Conservation (phyloP, 1,140 invertebrate species). For the Neuroterus valhalla region DNA sequence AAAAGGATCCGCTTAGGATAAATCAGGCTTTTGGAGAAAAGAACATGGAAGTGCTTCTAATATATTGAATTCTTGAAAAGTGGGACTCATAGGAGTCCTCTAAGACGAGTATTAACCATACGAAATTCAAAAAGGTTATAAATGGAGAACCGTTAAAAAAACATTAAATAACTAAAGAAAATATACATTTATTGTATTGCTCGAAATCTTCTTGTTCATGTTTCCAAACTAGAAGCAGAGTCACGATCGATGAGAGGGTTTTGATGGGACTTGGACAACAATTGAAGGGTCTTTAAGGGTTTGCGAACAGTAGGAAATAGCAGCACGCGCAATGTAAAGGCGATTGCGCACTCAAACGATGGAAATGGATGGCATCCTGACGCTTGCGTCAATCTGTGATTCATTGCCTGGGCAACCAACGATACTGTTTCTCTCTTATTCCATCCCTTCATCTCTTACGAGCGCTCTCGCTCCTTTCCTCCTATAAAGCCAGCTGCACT, state of each 20-base stretch:
- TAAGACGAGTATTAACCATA: no score
- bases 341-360: slow-evolving; percentile 55
- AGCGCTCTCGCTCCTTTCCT: slow-evolving; percentile 28
- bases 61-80: no score
- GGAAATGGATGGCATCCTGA: slow-evolving; percentile 42
- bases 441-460: slow-evolving; percentile 31
- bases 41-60: neutral
- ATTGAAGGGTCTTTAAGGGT: slow-evolving; percentile 44
- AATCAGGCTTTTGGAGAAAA: neutral
- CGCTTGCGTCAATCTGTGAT: slow-evolving; percentile 69
- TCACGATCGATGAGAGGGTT: slow-evolving; percentile 12
- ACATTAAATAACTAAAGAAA: neutral
- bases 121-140: no score
- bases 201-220: neutral
- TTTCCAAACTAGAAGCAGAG: neutral
- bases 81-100: no score
- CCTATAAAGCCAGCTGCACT: neutral
- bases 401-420: slow-evolving; percentile 70
- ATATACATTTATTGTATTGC: neutral
- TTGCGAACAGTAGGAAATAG: slow-evolving; percentile 32
- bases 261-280: slow-evolving; percentile 32
- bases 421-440: slow-evolving; percentile 50
- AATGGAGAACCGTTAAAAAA: no score
- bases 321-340: slow-evolving; percentile 41
- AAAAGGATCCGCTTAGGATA: neutral